Base-by-base conservation (phyloP, 2,888 invertebrate genomes). In the Bombyx huttoni region DNA sequence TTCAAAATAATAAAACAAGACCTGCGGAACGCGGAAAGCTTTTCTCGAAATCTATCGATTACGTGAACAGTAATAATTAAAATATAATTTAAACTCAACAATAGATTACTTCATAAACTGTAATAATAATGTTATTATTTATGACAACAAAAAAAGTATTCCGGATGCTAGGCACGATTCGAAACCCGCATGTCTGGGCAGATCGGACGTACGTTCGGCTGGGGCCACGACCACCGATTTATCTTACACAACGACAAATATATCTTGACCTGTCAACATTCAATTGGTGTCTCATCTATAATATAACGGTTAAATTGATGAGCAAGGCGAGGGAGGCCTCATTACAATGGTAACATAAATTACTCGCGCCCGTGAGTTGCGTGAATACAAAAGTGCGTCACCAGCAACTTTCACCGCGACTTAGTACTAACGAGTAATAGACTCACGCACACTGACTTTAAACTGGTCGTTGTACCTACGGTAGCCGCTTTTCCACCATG, bases 1-100 rank as follows among this genome's bases (percentile, higher is more conserved):
- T 90, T 89, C 64, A 78, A 77, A 53, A 81, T 85, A 46, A 87
- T 90, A 12, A 80, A 86, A 61, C 76, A 87, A 57, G 90, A 90
- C 65, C 68, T 78, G n/a, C 63, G 56, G 49, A 58, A 66, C 49
- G 64, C 78, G 55, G 74, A 71, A 45, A 58, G 55, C 33, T 46
- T 40, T 40, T 40, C 40, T 40, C 40, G 40, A 5, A 40, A 7
- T 40, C 7, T 40, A 10, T 40, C 40, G 12, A 10, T 12, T 12
- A 40, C 40, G 12, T 40, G 24, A 24, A 24, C 24, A 24, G 24
- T 24, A 24, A 5, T 24, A 40, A 40, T 8, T 40, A 40, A 3
- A 10, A 3, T 40, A 3, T 40, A 10, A 40, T 40, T 10, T 40
- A 10, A 40, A 40, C 40, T 40, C 6, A 40, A 40, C 8, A 24